Evolutionary conservation across 2,797 vertebrate species (phyloP).

Genomic region (Silurus lanzhouensis): DNA sequence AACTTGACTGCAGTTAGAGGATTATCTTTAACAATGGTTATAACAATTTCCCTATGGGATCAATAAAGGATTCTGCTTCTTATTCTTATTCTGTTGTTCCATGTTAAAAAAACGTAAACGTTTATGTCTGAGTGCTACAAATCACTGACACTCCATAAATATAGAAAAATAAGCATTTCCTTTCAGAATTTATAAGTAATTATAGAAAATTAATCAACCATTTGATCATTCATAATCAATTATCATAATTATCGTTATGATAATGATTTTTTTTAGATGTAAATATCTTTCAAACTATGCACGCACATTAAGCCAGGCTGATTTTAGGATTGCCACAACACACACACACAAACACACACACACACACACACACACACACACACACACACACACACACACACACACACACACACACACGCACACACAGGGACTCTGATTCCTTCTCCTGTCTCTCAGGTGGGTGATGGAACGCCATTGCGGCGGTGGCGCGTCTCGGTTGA

Average conservation of each 20-base stretch:
- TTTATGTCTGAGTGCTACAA: no score
- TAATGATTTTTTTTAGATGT: not conserved
- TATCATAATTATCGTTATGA: no score
- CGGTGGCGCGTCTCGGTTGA: slow-evolving; percentile 91
- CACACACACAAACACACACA: no score
- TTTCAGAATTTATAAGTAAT: no score
- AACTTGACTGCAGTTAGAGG: not conserved
- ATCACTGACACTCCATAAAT: no score
- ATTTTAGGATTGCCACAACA: not conserved
- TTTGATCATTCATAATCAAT: not conserved
- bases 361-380: not conserved
- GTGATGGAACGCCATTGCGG: slow-evolving; percentile 88
- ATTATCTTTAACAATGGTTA: not conserved
- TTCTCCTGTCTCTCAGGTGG: slow-evolving; percentile 75
- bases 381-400: no score
- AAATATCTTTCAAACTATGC: not conserved
- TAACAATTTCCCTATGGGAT: no score
- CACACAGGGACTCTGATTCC: not conserved
- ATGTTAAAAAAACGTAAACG: no score
- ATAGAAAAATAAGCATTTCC: no score
- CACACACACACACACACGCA: not conserved
- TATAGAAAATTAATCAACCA: not conserved
- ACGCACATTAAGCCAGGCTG: not conserved
- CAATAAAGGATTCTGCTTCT: no score
- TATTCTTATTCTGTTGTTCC: no score